Percentiles rank a stretch among this genome's conserved stretches.
Conservation (phyloP, 37 sponge, comb jelly and placozoan genomes). For the Halisarca cf. caerulea region DNA sequence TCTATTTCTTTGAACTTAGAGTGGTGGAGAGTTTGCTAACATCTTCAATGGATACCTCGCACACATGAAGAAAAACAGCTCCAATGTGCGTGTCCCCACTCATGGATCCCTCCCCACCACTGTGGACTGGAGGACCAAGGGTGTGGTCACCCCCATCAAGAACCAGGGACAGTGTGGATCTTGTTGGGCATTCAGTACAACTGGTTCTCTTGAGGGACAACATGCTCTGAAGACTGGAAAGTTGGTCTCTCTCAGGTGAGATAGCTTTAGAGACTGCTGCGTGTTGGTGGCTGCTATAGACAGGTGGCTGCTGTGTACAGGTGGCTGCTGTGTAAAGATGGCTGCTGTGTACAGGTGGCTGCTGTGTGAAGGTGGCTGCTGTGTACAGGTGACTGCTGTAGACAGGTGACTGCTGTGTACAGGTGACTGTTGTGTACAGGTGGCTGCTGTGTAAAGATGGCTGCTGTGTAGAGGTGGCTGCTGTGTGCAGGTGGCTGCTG, state of each 20-base stretch:
- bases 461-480: too few species aligned
- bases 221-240: slow-evolving; percentile 46
- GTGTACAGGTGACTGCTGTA: too few species aligned
- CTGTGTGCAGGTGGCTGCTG: too few species aligned
- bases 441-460: too few species aligned
- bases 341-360: background rate
- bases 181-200: slow-evolving; percentile 96
- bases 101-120: slow-evolving; percentile 16
- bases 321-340: too few species aligned
- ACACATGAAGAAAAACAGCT: background rate
- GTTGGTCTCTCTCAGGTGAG: slow-evolving; percentile 57
- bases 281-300: background rate
- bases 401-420: too few species aligned
- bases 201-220: slow-evolving; percentile 87
- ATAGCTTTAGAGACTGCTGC: background rate
- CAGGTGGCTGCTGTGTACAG: too few species aligned
- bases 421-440: too few species aligned
- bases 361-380: background rate
- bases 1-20: background rate
- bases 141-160: slow-evolving; percentile 71
- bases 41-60: slow-evolving; percentile 52
- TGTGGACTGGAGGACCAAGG: slow-evolving; percentile 81
- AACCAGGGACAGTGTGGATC: slow-evolving; percentile 92
- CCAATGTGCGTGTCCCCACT: background rate
- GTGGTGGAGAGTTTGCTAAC: slow-evolving; percentile 49